These are phyloP conservation scores for Microdon myrmicae DNA, from an alignment of 2,888 invertebrate genomes.

Conservation along the genomic window DNA sequence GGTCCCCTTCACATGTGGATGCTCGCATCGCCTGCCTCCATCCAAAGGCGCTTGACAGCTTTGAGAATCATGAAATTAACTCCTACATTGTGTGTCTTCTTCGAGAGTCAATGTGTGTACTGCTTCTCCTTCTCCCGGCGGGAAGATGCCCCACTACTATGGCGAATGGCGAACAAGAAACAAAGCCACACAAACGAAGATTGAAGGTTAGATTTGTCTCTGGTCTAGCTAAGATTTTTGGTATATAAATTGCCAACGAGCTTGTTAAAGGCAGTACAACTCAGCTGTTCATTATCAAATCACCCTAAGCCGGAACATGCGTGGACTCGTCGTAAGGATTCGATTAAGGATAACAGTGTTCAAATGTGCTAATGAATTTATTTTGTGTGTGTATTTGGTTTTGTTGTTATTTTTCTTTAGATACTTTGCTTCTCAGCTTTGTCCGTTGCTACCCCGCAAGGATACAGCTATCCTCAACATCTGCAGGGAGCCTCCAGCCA, in stretches of 20 bases:
- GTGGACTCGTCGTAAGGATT: slow-evolving; percentile 64
- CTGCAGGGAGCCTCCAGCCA: slow-evolving; percentile 3
- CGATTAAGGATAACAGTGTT: slow-evolving; percentile 1
- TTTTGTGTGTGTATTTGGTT: neutral
- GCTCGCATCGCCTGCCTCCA: slow-evolving; percentile 15
- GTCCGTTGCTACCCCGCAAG: slow-evolving; percentile 63
- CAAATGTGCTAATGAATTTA: slow-evolving; percentile 3
- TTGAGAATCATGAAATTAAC: slow-evolving; percentile 34
- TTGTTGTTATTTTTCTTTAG: slow-evolving; percentile 51
- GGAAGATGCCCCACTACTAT: slow-evolving; percentile 21
- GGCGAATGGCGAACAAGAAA: slow-evolving; percentile 22
- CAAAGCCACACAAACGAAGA: slow-evolving; percentile 10
- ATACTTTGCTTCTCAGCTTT: slow-evolving; percentile 62
- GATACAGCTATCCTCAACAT: slow-evolving; percentile 62
- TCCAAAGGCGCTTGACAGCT: slow-evolving; percentile 10
- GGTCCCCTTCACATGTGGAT: slow-evolving; percentile 24
- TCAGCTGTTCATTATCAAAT: slow-evolving; percentile 56
- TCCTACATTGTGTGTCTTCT: slow-evolving; percentile 19
- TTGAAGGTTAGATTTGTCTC: slow-evolving; percentile 36
- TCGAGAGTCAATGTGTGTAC: too few species aligned
- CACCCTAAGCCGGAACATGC: slow-evolving; percentile 59
- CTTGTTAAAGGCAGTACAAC: slow-evolving; percentile 37
- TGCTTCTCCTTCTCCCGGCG: slow-evolving; percentile 1
- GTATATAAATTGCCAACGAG: slow-evolving; percentile 43
- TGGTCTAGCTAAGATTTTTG: slow-evolving; percentile 21